These are phyloP conservation scores for Lepidocyrtinus sp. DNA, from an alignment of 2,888 invertebrate genomes.

Conservation along the genomic window DNA sequence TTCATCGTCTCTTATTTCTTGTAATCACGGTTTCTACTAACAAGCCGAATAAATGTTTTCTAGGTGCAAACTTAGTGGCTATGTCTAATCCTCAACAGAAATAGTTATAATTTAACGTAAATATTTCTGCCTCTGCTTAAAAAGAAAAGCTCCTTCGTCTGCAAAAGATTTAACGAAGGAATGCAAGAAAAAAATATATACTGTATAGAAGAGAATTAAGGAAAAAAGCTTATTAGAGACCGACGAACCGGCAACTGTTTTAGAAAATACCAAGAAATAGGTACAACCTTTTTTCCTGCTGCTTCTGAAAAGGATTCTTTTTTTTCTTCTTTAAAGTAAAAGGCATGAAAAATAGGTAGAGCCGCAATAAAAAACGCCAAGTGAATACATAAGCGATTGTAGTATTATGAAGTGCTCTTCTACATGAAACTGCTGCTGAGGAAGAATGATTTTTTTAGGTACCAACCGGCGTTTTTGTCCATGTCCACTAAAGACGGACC, in stretches of 20 bases:
- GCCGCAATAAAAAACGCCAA: background rate
- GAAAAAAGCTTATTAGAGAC: slow-evolving; percentile 58
- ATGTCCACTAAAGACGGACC: slow-evolving; percentile 17
- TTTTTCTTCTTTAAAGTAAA: slow-evolving; percentile 28
- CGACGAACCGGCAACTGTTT: slow-evolving; percentile 59
- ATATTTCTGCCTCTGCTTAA: slow-evolving; percentile 24
- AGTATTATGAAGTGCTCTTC: background rate
- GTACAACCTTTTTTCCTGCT: slow-evolving; percentile 41
- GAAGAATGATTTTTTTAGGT: slow-evolving; percentile 28
- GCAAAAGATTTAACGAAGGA: slow-evolving; percentile 15
- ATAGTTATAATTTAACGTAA: slow-evolving; percentile 42
- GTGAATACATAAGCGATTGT: slow-evolving; percentile 7
- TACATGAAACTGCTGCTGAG: background rate
- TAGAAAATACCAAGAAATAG: slow-evolving; percentile 52
- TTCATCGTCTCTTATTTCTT: slow-evolving; percentile 7
- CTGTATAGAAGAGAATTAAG: slow-evolving; percentile 14
- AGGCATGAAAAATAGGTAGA: slow-evolving; percentile 28
- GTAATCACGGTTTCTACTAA: slow-evolving; percentile 10
- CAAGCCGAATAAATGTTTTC: slow-evolving; percentile 12
- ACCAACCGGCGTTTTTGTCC: slow-evolving; percentile 8
- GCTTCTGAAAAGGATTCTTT: slow-evolving; percentile 15
- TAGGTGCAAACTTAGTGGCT: slow-evolving; percentile 2
- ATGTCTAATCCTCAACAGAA: slow-evolving; percentile 1
- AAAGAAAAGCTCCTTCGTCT: background rate
- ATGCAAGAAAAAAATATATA: slow-evolving; percentile 22